Evolutionary conservation across 2,888 invertebrate genomes (phyloP), one percentile per base, ranked within the genome.

Genomic region (Rhingia rostrata): DNA sequence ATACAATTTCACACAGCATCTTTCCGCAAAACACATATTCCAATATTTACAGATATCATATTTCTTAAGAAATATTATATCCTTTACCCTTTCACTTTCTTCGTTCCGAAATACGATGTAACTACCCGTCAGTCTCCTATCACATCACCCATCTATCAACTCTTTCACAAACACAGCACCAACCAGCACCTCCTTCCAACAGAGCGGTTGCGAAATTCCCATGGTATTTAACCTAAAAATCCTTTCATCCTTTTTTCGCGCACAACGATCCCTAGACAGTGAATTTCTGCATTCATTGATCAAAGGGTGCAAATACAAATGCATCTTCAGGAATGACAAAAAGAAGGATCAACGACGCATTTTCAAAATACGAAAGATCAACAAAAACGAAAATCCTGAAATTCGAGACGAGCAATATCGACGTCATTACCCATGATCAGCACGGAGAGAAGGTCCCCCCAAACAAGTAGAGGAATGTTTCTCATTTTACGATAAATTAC

Each of bases 401-500:
- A 84, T 80, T 75, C 70, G 84, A 84, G 84, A 84, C 67, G 67
- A 83, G 67, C 83, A 83, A 75, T 74, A 80, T 79, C 80, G 64
- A 74, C 80, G 80, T 80, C 74, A 80, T 84, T 74, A 84, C 80
- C 80, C 70, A 22, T 63, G 77, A 70, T 64, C 61, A 22, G 22
- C 22, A 35, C 41, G 63, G 54, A 30, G 43, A 80, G 79, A 84
- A 80, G 74, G 80, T 2, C 22, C 22, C 22, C 22, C 22, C 22
- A 1, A 1, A 1, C 22, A 22, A 22, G 2, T 22, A 22, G 22
- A 22, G 2, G 2, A 22, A 22, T n/a, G n/a, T 75, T 80, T 80
- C 75, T 80, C 70, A 70, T 70, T 84, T 84, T 56, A 84, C 84
- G 80, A 74, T 84, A 84, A 84, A 84, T 84, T 84, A 84, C 84